A percentile compares a stretch with the other conserved stretches of the same genome.
These are phyloP conservation scores for Drosophila infuscata DNA, from an alignment of 2,888 invertebrate species.

Conservation along the genomic window DNA sequence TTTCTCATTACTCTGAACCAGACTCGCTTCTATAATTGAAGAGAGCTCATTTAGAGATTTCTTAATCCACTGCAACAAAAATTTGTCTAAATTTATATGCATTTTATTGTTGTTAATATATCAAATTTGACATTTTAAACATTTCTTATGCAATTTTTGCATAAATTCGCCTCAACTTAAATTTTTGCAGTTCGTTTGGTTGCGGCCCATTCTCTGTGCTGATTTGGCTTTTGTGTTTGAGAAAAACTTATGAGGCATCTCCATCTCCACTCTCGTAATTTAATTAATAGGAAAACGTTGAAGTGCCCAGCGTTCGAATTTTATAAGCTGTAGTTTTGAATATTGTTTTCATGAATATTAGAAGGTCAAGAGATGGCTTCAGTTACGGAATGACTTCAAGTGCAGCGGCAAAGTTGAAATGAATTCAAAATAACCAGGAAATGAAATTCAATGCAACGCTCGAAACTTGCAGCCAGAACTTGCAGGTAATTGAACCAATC, in stretches of 20 bases:
- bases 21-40: conserved; percentile 1
- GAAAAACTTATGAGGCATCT: neutral
- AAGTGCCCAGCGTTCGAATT: neutral
- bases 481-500: conserved; percentile 22
- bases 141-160: neutral
- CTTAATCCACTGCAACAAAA: neutral
- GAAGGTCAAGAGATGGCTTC: neutral
- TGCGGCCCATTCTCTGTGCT: neutral
- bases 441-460: conserved; percentile 21
- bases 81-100: neutral
- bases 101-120: neutral
- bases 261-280: neutral
- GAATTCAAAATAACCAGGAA: conserved; percentile 16
- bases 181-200: neutral
- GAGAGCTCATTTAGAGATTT: neutral
- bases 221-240: neutral
- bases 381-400: neutral
- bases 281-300: neutral
- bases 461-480: conserved; percentile 5
- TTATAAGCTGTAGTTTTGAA: neutral
- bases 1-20: neutral
- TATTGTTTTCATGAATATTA: neutral
- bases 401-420: conserved; percentile 5
- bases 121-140: too few species aligned
- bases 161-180: neutral